Conservation (phyloP, 2,888 invertebrate species). For the Trachelus stipa region DNA sequence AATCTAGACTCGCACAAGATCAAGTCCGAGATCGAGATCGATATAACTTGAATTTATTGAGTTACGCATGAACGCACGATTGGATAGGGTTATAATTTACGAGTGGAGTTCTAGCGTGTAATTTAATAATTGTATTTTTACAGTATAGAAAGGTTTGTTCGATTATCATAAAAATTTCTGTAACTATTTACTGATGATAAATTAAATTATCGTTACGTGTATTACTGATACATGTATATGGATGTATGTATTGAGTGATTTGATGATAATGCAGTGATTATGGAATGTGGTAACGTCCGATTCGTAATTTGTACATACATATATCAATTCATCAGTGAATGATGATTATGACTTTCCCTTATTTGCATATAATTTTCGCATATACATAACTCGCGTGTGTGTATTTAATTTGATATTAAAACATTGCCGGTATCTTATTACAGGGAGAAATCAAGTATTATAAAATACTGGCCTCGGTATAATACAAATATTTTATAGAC, state of each 20-base stretch:
- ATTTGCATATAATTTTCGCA: not conserved
- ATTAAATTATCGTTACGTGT: not conserved
- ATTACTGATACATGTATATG: not conserved
- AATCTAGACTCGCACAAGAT: not conserved
- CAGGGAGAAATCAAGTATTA: not conserved
- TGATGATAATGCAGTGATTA: not conserved
- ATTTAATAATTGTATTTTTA: conserved; percentile 17
- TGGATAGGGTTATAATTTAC: conserved; percentile 13
- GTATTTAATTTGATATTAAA: not conserved
- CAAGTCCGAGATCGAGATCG: conserved; percentile 3
- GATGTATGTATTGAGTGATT: too few species aligned
- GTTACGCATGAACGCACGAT: conserved; percentile 8
- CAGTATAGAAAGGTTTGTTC: conserved; percentile 13
- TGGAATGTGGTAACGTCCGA: not conserved
- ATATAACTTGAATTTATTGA: not conserved
- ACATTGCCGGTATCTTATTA: not conserved
- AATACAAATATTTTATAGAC: not conserved
- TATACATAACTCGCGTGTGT: not conserved
- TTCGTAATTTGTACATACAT: not conserved
- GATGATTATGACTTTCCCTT: not conserved
- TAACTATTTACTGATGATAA: too few species aligned
- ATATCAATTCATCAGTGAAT: not conserved
- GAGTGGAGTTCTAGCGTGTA: conserved; percentile 11
- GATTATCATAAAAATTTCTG: not conserved
- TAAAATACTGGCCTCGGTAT: not conserved